These are phyloP conservation scores for Perccottus glenii DNA, from an alignment of 2,113 vertebrate species.

Conservation along the genomic window DNA sequence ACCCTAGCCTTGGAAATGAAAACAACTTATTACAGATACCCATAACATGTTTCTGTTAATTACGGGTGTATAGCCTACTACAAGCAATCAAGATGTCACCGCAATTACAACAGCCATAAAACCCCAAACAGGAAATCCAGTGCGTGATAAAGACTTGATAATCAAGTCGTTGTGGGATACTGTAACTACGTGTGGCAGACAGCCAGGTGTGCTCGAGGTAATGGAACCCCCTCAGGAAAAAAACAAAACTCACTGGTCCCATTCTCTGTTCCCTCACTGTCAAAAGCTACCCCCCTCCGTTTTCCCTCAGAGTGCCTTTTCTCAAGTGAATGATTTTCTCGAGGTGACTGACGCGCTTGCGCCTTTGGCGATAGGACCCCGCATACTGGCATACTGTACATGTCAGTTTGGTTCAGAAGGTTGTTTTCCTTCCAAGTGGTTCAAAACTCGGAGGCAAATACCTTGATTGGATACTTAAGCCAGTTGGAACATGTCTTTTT, in stretches of 20 bases:
- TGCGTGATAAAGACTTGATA: neutral
- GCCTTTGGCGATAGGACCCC: no score
- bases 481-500: neutral
- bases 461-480: neutral
- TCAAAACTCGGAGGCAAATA: neutral
- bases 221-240: conserved; percentile 38
- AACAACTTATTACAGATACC: neutral
- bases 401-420: neutral
- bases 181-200: conserved; percentile 46
- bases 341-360: no score
- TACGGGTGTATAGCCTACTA: neutral
- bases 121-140: neutral
- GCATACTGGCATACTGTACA: no score
- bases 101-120: neutral
- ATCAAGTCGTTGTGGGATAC: conserved; percentile 32
- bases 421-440: neutral
- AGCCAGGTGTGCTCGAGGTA: conserved; percentile 65
- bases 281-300: conserved; percentile 14
- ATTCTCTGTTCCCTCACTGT: conserved; percentile 15
- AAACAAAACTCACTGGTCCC: conserved; percentile 19
- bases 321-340: neutral
- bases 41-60: neutral
- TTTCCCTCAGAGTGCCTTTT: neutral
- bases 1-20: no score
- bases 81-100: neutral